Conservation (phyloP, 2,113 vertebrate genomes). For the Labeo catla region DNA sequence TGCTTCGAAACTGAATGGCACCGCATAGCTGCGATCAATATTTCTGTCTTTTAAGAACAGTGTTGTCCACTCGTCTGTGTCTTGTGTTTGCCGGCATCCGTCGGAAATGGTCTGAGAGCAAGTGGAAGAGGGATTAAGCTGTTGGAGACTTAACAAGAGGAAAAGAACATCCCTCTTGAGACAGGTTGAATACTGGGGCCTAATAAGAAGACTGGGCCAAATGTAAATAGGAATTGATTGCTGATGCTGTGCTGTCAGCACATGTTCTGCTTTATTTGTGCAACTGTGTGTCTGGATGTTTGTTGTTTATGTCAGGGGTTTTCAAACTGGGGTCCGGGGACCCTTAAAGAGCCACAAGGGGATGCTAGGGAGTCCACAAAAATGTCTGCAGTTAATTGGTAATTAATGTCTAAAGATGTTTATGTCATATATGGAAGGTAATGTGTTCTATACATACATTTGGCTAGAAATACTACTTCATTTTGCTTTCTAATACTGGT, state of each 20-base stretch:
- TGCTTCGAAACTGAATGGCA: not conserved
- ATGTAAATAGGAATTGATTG: conserved; percentile 56
- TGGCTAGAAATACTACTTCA: not conserved
- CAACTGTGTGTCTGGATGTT: conserved; percentile 38
- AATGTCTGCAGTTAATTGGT: not conserved
- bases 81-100: conserved; percentile 38
- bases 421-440: not conserved
- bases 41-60: conserved; percentile 18
- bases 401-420: not conserved
- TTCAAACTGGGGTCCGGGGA: not conserved
- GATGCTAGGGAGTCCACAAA: not conserved
- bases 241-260: conserved; percentile 22
- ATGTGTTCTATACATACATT: not conserved
- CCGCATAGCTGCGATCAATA: not conserved
- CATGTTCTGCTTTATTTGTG: conserved; percentile 27
- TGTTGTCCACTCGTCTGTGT: not conserved
- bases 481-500: not conserved
- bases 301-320: conserved; percentile 11
- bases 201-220: conserved; percentile 43
- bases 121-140: conserved; percentile 49
- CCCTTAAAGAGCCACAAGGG: not conserved
- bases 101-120: conserved; percentile 21
- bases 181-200: conserved; percentile 23
- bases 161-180: conserved; percentile 45
- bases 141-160: conserved; percentile 49